A percentile compares a stretch with the other conserved stretches of the same genome.
Conservation (phyloP, 2,113 vertebrate species). For the Pardalotus punctatus region DNA sequence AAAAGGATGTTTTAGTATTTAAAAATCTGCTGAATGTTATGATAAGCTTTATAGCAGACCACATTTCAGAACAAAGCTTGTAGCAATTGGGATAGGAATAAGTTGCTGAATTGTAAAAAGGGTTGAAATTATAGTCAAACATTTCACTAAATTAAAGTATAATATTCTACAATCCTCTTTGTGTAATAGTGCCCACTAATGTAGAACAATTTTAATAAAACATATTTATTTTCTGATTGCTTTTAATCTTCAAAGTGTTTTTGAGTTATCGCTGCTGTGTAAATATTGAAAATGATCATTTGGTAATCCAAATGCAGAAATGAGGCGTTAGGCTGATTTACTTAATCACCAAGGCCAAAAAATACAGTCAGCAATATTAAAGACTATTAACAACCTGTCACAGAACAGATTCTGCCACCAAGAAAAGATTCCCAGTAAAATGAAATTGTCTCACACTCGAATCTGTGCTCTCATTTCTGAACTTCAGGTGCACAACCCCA, state of each 20-base stretch:
- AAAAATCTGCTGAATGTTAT: background rate
- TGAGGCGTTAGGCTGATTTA: background rate
- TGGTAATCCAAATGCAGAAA: slow-evolving; percentile 28
- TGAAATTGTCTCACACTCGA: background rate
- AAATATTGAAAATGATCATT: background rate
- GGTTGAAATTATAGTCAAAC: background rate
- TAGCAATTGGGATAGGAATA: background rate
- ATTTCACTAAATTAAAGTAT: slow-evolving; percentile 16
- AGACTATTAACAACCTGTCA: background rate
- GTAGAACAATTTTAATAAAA: slow-evolving; percentile 8
- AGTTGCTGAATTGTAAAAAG: background rate
- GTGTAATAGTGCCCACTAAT: background rate
- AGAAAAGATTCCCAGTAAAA: background rate
- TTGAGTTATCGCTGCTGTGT: background rate
- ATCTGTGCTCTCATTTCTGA: background rate
- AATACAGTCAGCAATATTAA: background rate
- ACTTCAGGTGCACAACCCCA: background rate
- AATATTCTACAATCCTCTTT: slow-evolving; percentile 5
- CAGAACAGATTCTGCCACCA: background rate
- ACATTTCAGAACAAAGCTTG: background rate
- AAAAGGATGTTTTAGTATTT: background rate
- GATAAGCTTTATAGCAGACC: background rate
- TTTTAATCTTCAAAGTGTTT: slow-evolving; percentile 38
- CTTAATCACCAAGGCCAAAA: background rate
- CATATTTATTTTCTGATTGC: slow-evolving; percentile 19